Conservation (phyloP, 92 coral and sea anemone genomes). For the Epizoanthus fatuus region DNA sequence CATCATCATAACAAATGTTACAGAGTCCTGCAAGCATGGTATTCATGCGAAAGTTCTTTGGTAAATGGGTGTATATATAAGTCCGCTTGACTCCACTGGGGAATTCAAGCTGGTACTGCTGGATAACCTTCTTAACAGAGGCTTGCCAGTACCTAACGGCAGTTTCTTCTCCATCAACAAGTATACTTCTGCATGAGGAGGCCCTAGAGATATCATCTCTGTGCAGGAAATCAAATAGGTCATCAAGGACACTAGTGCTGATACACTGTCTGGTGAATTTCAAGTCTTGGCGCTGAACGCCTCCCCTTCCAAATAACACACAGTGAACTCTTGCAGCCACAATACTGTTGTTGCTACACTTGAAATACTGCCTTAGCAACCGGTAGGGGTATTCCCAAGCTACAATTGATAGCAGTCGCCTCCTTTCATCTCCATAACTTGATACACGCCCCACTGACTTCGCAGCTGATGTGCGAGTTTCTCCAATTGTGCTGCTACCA, state of each 20-base stretch:
- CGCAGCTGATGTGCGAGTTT: background rate
- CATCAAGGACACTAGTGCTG: background rate
- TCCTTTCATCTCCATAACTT: background rate
- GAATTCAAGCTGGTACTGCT: conserved; percentile 15
- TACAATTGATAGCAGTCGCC: background rate
- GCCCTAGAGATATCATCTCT: conserved; percentile 22
- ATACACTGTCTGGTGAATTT: conserved; percentile 10
- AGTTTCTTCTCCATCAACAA: conserved; percentile 42
- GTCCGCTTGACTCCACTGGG: conserved; percentile 49
- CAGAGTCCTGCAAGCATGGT: conserved; percentile 3
- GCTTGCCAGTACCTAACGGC: conserved; percentile 44
- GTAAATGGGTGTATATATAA: conserved; percentile 51
- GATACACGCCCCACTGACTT: background rate
- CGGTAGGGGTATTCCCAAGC: conserved; percentile 14
- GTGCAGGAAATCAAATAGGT: background rate
- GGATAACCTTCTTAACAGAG: background rate
- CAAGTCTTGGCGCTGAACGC: background rate
- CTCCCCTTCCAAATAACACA: background rate
- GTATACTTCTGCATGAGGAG: conserved; percentile 49
- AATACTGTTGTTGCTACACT: conserved; percentile 5
- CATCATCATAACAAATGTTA: no score
- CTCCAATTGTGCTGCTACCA: background rate
- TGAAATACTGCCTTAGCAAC: background rate
- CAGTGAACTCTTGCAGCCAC: background rate
- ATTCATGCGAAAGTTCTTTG: conserved; percentile 12